Evolutionary conservation across 2,888 invertebrate genomes (phyloP), one percentile per base, ranked within the genome.

Genomic region (Phyllotreta striolata): DNA sequence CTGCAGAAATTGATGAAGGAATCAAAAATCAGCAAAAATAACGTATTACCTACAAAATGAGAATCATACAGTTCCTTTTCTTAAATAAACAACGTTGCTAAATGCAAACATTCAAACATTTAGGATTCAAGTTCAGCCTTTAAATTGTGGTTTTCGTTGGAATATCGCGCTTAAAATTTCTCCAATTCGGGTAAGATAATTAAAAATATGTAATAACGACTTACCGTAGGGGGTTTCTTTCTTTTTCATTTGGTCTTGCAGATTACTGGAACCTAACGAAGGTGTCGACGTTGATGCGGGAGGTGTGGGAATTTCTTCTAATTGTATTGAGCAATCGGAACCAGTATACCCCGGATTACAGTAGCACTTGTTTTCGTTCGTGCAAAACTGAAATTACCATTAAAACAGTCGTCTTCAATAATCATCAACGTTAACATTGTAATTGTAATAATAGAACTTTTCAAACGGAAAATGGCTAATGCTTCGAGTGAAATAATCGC

Each of bases 181-280:
- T 24, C 24, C 24, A 24, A 24, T 24, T 24, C 24, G 24, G 24
- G 24, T 24, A 24, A 24, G 4, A 4, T 24, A 24, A 24, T 24
- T 24, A 44, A 44, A 13, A 44, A 44, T 43, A 7, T 43, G 8
- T 8, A n/a, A 14, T 1, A 54, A 13, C 8, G 66, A 86, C 92
- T 88, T 91, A 93, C 93, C 93, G 90, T 94, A 94, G 86, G 92
- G 92, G 85, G 93, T 93, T 87, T 92, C 93, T 87, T 92, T 93
- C 84, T 91, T 92, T 81, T 89, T 89, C 91, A 92, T 90, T 81
- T 87, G 86, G 75, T 85, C 85, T 72, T 82, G 79, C 67, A 86
- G 82, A 77, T 84, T 84, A 72, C 82, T 83, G 41, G 72, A 57
- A 37, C 73, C 66, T 55, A 72, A 69, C 51, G 72, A 86, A 63